Base-by-base conservation (phyloP, 2,888 invertebrate genomes). In the Tenthredo distinguenda region DNA sequence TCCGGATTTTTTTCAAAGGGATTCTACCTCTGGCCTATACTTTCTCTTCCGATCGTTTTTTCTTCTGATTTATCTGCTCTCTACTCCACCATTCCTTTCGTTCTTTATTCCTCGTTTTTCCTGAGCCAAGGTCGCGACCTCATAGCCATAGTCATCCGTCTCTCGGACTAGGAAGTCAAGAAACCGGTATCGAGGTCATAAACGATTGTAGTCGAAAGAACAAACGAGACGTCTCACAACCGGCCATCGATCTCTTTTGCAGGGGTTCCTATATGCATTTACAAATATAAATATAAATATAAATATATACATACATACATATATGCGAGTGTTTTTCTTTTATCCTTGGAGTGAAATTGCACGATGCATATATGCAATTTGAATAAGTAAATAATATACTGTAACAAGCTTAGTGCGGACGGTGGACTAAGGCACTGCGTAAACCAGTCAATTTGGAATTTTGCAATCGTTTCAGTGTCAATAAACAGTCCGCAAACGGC, bases 191-290 rank as follows among this genome's bases (percentile, higher is more conserved):
- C 77, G 77, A 55, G 77, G 77, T 77, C 77, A 77, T 18, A 77
- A 47, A 55, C 77, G 77, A 77, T 77, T 77, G 77, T 77, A 77
- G 77, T 77, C 77, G 77, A 77, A 55, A 77, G 77, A 77, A 50
- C 34, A 37, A 55, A 40, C 68, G 68, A 68, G 34, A 34, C 68
- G 34, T 68, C 68, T 68, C 15, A 68, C n/a, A 37, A 34, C 34
- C 40, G 74, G 12, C 21, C 74, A 43, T 74, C 74, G 74, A 43
- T 43, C 74, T 74, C 40, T 74, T 26, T 26, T 26, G 43, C 74
- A 43, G 43, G 43, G 21, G 12, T 7, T 43, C 26, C 5, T 68
- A 4, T 68, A 34, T 31, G 12, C 34, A 26, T 62, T 26, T 62
- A 62, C 26, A 26, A 62, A 62, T 26, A 12, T 26, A 62, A 12